phyloP scores from a whole-genome alignment of 64 coral and sea anemone species.

The Montipora capricornis region DNA sequence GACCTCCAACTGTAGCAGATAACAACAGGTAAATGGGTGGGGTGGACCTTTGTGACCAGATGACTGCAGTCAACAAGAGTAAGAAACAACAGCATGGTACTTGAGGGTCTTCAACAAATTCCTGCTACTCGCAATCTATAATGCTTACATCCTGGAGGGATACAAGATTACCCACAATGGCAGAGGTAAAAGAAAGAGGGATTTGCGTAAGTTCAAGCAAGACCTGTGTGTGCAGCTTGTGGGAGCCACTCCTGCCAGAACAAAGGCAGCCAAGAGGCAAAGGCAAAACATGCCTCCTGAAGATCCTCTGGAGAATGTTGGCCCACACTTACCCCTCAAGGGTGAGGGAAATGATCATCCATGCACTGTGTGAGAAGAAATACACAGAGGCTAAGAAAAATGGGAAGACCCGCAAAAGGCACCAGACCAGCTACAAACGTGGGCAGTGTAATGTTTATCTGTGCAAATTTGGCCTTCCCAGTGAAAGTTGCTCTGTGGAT shows the following conservation, averaged over 20 bases:
- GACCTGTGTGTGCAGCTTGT: background rate
- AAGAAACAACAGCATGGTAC: slow-evolving; percentile 54
- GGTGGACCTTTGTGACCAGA: slow-evolving; percentile 51
- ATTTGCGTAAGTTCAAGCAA: background rate
- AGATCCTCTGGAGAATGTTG: background rate
- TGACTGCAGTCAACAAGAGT: slow-evolving; percentile 49
- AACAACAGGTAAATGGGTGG: slow-evolving; percentile 38
- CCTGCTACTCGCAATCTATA: too few relatives aligned
- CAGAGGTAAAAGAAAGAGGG: slow-evolving; percentile 14
- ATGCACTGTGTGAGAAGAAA: too few relatives aligned
- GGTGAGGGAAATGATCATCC: background rate
- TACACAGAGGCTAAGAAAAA: too few relatives aligned
- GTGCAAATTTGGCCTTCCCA: too few relatives aligned
- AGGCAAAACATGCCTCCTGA: background rate
- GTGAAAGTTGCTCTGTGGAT: too few relatives aligned
- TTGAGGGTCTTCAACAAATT: slow-evolving; percentile 50
- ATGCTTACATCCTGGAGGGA: slow-evolving; percentile 50
- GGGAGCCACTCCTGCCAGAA: background rate
- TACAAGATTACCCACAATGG: slow-evolving; percentile 11
- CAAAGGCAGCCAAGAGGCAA: background rate
- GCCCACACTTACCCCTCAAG: background rate
- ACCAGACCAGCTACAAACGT: too few relatives aligned
- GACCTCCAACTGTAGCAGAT: background rate
- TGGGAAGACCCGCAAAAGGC: too few relatives aligned
- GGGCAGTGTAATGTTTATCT: too few relatives aligned